phyloP scores from a whole-genome alignment of 2,797 vertebrate species.

The Melanotaenia nigrans region DNA sequence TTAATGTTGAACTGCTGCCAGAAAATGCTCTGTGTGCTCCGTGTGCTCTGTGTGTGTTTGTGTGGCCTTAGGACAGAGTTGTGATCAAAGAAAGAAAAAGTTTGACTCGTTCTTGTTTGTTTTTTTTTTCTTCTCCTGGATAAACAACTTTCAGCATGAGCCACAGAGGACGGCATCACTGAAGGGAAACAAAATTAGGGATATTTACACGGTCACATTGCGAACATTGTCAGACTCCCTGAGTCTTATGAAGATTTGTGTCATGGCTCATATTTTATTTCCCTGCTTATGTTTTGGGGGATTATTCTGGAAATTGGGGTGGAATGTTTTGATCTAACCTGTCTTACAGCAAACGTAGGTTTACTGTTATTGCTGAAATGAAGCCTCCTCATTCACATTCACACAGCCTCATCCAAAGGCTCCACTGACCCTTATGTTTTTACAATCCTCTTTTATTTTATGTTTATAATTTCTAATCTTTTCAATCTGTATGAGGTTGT shows the following conservation, averaged over 20 bases:
- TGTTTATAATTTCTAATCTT: not conserved
- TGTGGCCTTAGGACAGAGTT: constrained; percentile 42
- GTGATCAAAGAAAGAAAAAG: constrained; percentile 55
- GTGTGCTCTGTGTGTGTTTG: not conserved
- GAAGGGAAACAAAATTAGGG: constrained; percentile 25
- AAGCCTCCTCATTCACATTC: not conserved
- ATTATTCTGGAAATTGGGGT: not conserved
- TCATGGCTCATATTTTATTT: not conserved
- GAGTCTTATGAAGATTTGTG: not conserved
- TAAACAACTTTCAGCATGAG: constrained; percentile 41
- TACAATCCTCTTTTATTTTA: not conserved
- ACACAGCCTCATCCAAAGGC: not conserved
- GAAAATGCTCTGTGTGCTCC: constrained; percentile 14
- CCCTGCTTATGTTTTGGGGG: not conserved
- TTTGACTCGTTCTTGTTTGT: constrained; percentile 30
- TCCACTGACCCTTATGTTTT: not conserved
- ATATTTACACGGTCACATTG: constrained; percentile 19
- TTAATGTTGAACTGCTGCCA: constrained; percentile 51
- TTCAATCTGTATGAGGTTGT: not conserved
- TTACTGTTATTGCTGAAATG: constrained; percentile 10
- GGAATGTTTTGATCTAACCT: not conserved
- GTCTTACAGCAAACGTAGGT: not conserved
- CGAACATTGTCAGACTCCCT: not conserved
- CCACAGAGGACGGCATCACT: constrained; percentile 12
- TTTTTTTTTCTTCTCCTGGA: constrained; percentile 41